Conservation (phyloP, 2,797 vertebrate genomes). For the Alosa sapidissima region DNA sequence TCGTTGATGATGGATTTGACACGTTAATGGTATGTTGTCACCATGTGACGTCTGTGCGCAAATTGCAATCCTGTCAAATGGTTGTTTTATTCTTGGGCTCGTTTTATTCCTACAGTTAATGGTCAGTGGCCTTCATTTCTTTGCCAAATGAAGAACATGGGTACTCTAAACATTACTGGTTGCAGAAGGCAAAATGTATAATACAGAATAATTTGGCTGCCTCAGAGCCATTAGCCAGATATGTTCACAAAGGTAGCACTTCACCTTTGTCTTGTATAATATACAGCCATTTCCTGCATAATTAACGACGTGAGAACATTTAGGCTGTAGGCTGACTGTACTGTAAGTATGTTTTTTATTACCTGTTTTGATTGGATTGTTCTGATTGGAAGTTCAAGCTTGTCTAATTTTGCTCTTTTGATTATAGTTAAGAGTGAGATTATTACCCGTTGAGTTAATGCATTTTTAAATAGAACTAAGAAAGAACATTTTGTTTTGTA, state of each 20-base stretch:
- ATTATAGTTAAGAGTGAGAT: not conserved
- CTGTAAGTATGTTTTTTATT: too few relatives aligned
- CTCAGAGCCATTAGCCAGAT: too few relatives aligned
- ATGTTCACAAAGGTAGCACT: too few relatives aligned
- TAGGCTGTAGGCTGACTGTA: too few relatives aligned
- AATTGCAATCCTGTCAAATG: not conserved
- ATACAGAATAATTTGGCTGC: too few relatives aligned
- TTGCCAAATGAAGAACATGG: too few relatives aligned
- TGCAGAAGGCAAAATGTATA: not conserved
- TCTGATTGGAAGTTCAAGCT: not conserved
- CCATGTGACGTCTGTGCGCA: not conserved
- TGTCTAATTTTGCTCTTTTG: not conserved
- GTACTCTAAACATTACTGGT: not conserved
- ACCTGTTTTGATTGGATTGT: too few relatives aligned
- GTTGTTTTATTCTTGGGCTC: not conserved
- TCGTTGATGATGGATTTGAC: not conserved
- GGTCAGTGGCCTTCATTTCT: not conserved
- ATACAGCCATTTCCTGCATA: too few relatives aligned
- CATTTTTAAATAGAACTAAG: not conserved
- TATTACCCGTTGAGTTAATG: not conserved
- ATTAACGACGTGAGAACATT: too few relatives aligned
- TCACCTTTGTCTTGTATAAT: too few relatives aligned
- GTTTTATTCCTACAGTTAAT: not conserved
- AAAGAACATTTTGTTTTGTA: not conserved
- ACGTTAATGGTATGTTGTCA: conserved; percentile 15